Base-by-base conservation (phyloP, 2,797 vertebrate genomes). In the Chromis chromis region DNA sequence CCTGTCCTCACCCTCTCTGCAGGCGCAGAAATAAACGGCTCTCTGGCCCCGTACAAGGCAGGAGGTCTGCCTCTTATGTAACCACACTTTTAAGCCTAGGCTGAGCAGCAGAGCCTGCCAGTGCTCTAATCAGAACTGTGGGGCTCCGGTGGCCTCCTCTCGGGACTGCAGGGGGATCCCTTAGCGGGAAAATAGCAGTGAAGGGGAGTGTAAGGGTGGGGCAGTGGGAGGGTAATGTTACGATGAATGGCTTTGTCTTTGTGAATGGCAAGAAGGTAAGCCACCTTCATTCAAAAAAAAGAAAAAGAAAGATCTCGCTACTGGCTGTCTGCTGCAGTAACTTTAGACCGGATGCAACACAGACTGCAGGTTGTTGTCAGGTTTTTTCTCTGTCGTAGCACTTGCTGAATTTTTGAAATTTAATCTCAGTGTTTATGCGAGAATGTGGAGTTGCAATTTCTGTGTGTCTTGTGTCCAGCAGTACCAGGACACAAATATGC, bases 401-500 rank as follows among this genome's bases (percentile, higher is more conserved):
- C 24, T 46, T 71, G 63, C 60, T 75, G 52, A 68, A 42, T 84
- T 58, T 25, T 58, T 76, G 67, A 79, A 78, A 74, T 62, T 78
- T 3, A 75, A 69, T 66, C 72, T 55, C 39, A 3, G 52, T 84
- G 57, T 72, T 70, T 19, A 55, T 64, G 74, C 13, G 44, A 75
- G 24, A 52, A 65, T 62, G 59, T 69, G 57, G 73, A 86, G 76
- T 71, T 86, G 78, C 68, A 82, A 83, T 86, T 78, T 83, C 33
- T 86, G 55, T 89, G 60, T 91, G 66, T 90, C 65, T 86, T 93
- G 87, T 90, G 91, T 94, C 93, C 93, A 91, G 31, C 93, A 99
- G 98, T 99, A 99, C 94, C 96, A 97, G 94, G 97, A 99, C 89
- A 96, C 95, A 1, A 97, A 99, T 83, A 97, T 99, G 96, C 98